Base-by-base conservation (phyloP, 2,888 invertebrate genomes). In the Ochlodes sylvanus region DNA sequence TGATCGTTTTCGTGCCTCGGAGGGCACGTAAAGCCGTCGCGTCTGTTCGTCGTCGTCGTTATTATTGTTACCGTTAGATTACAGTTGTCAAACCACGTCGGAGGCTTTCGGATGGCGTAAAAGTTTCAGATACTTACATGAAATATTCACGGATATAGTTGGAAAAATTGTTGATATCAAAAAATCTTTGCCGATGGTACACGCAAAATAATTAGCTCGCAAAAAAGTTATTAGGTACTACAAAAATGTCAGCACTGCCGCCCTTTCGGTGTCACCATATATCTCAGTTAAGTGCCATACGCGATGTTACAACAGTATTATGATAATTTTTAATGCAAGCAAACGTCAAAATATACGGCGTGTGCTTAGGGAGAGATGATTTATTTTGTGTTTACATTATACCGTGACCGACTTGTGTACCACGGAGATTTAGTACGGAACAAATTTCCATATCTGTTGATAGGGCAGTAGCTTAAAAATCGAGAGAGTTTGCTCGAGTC, bases 241-340 rank as follows among this genome's bases (percentile, higher is more conserved):
- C 60, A 38, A 58, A 66, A 67, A 21, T 56, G 32, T 64, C 50
- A n/a, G 10, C 44, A 41, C 44, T 38, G 34, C 67, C 72, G 70
- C 72, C 72, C 57, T 70, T 70, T 69, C 70, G 34, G 9, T 72
- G 72, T 72, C 65, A 52, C 64, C 60, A 69, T 66, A 69, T 56
- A 62, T 69, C 69, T 57, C 66, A 19, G 62, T 58, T 52, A 60
- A 52, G 62, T 42, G 66, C 57, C 65, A 54, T 54, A 58, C 41
- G 64, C 34, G 47, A 50, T 52, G 58, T 15, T 65, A 65, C 58
- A 50, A 27, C 52, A 52, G 50, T 66, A 66, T 66, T 66, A 66
- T 66, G 66, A 60, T 66, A 66, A 66, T 66, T 66, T 66, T 66
- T 66, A 66, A 66, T 66, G 65, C 65, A 66, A 63, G 42, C 52